Conservation (phyloP, 2,797 vertebrate genomes). For the Denticeps clupeoides region DNA sequence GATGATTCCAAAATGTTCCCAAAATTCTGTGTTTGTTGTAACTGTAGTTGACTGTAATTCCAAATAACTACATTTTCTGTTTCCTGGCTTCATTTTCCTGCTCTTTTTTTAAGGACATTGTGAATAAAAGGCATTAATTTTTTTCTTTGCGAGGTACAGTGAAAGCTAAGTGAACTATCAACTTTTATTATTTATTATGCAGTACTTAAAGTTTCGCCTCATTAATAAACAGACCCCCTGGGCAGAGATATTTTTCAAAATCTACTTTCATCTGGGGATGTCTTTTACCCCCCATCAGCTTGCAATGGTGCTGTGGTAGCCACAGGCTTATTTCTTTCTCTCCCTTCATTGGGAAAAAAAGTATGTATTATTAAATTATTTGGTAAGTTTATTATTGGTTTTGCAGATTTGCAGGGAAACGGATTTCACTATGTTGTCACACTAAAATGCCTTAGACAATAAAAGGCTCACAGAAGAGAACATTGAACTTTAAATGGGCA, state of each 20-base stretch:
- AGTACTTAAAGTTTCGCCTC: conserved; percentile 99
- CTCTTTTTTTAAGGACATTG: conserved; percentile 73
- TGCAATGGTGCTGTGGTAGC: conserved; percentile 70
- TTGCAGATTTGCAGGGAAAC: too few species aligned
- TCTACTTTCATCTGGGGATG: conserved; percentile 91
- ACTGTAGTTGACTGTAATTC: too few species aligned
- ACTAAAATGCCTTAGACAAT: too few species aligned
- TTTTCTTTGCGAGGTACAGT: conserved; percentile 92
- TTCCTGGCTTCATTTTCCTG: background rate
- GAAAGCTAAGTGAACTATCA: conserved; percentile 99
- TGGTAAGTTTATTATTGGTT: background rate
- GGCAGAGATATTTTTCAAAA: conserved; percentile 90
- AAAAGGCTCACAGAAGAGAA: too few species aligned
- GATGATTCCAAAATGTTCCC: too few species aligned
- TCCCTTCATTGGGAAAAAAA: conserved; percentile 27
- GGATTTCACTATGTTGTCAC: too few species aligned
- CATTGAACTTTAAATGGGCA: too few species aligned
- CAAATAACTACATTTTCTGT: background rate
- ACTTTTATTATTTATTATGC: conserved; percentile 99
- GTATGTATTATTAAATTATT: conserved; percentile 2
- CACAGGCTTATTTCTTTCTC: conserved; percentile 73
- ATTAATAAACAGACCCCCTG: conserved; percentile 90
- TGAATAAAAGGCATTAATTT: conserved; percentile 94
- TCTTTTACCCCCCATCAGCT: conserved; percentile 83
- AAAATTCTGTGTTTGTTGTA: too few species aligned